phyloP scores from a whole-genome alignment of 2,797 vertebrate species.

The Anolis apletophallus region DNA sequence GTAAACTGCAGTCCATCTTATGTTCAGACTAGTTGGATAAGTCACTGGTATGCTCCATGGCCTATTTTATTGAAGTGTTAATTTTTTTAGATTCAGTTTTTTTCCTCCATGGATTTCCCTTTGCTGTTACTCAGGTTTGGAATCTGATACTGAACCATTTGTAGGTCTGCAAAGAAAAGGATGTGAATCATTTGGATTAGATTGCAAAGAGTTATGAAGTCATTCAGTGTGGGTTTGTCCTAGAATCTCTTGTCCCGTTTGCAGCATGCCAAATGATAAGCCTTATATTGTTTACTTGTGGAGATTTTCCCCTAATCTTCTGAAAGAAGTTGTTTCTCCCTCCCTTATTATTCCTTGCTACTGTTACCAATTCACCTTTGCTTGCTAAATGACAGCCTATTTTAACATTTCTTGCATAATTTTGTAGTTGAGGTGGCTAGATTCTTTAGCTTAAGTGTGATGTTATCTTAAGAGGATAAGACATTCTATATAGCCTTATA shows the following conservation, averaged over 20 bases:
- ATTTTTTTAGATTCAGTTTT: not conserved
- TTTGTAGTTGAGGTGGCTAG: not conserved
- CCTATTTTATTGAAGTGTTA: not conserved
- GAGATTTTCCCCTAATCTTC: not conserved
- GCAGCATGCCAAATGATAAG: not conserved
- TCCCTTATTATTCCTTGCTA: not conserved
- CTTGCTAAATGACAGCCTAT: not conserved
- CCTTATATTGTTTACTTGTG: constrained; percentile 21
- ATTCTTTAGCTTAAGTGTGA: not conserved
- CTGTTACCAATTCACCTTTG: not conserved
- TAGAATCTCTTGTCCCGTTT: not conserved
- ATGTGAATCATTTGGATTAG: constrained; percentile 24
- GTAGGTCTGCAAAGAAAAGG: constrained; percentile 7
- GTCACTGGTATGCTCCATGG: not conserved
- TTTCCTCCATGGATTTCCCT: not conserved
- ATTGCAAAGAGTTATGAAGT: constrained; percentile 11
- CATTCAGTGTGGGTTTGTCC: constrained; percentile 5
- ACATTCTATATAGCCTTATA: not conserved
- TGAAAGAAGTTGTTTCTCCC: not conserved
- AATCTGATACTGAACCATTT: not conserved
- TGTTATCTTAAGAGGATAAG: not conserved
- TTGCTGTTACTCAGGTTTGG: not conserved
- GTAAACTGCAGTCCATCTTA: not conserved
- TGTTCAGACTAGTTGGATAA: not conserved
- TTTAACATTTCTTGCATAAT: not conserved